These are phyloP conservation scores for Eremophila alpestris DNA, from an alignment of 2,797 vertebrate species.

Conservation along the genomic window DNA sequence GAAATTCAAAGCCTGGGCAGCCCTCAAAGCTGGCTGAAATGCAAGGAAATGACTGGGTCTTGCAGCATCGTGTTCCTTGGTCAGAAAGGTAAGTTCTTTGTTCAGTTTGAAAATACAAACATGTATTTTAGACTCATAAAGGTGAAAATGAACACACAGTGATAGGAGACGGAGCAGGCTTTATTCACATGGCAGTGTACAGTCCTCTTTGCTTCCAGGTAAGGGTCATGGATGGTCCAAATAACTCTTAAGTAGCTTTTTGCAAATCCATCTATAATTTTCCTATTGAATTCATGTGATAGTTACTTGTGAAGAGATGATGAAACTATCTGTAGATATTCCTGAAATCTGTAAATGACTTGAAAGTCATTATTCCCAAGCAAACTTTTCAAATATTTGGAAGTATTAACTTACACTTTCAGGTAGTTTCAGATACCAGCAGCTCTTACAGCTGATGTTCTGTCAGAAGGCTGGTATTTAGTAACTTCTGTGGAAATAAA, in stretches of 20 bases:
- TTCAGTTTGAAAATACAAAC: neutral
- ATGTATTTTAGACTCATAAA: neutral
- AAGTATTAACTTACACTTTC: neutral
- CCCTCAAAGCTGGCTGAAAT: accelerated
- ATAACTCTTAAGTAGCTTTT: neutral
- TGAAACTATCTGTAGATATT: neutral
- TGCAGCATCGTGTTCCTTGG: accelerated
- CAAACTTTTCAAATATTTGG: neutral
- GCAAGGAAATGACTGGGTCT: neutral
- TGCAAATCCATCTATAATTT: neutral
- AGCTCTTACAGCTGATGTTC: neutral
- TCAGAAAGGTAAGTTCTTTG: neutral
- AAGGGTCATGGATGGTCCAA: neutral
- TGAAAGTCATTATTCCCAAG: neutral
- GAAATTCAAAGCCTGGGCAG: neutral
- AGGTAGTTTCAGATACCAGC: neutral
- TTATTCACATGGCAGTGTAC: neutral
- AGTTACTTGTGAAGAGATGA: neutral
- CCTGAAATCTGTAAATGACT: neutral
- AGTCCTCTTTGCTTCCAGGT: neutral
- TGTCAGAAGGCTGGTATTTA: neutral
- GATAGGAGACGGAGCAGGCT: neutral
- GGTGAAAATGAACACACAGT: neutral
- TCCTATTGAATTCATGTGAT: neutral
- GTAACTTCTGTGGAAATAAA: neutral